Percentiles rank a stretch among this genome's conserved stretches.
phyloP scores from a whole-genome alignment of 2,113 vertebrate species.

The Tilapia sparmanii region DNA sequence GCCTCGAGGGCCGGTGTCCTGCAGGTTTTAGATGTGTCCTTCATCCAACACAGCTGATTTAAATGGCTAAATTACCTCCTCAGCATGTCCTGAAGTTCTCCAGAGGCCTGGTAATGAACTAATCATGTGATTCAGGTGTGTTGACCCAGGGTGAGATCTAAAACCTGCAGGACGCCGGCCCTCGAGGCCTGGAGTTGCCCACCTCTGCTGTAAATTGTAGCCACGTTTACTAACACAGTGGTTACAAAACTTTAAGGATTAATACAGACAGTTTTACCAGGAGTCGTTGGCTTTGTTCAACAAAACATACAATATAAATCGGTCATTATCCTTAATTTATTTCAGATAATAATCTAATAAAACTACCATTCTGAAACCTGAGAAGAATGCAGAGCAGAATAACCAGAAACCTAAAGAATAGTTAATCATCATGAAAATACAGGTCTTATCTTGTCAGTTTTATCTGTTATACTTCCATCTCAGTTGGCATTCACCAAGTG shows the following conservation, averaged over 20 bases:
- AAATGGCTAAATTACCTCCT: background rate
- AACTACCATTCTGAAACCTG: rapidly evolving
- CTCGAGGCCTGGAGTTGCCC: background rate
- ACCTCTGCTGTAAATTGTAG: background rate
- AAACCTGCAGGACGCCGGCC: rapidly evolving
- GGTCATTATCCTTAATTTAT: background rate
- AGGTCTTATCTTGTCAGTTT: background rate
- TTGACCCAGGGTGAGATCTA: rapidly evolving
- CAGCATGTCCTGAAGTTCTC: background rate
- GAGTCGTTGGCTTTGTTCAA: background rate
- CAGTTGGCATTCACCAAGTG: background rate
- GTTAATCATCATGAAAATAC: background rate
- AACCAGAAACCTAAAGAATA: background rate
- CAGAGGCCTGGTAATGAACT: background rate
- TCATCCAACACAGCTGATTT: background rate
- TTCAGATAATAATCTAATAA: background rate
- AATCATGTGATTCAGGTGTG: too few relatives aligned
- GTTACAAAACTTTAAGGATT: background rate
- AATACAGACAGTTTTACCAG: background rate
- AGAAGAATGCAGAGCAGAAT: background rate
- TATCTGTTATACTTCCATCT: background rate
- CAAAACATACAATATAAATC: background rate
- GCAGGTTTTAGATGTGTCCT: background rate
- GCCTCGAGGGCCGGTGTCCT: background rate
- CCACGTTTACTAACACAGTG: rapidly evolving